Percentiles rank a stretch among this genome's conserved stretches.
Evolutionary conservation across 2,888 invertebrate genomes (phyloP).

Genomic region (Cremastinae sp.): DNA sequence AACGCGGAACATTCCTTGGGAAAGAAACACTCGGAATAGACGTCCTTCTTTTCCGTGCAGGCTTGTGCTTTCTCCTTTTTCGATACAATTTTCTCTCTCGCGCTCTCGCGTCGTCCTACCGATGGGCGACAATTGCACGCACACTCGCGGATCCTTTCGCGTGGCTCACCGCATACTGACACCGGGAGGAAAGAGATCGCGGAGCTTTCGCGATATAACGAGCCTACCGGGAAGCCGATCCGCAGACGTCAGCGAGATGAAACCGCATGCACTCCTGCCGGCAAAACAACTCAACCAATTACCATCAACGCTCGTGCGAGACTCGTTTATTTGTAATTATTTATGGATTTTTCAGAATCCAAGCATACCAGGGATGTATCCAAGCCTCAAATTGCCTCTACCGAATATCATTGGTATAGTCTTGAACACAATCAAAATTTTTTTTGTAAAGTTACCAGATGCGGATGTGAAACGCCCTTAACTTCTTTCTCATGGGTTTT

Average conservation of each 20-base stretch:
- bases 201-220: conserved; percentile 53
- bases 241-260: conserved; percentile 21
- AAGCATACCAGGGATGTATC: conserved; percentile 6
- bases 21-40: conserved; percentile 59
- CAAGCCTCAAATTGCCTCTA: neutral
- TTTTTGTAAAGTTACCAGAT: neutral
- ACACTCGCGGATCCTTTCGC: neutral
- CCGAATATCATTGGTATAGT: conserved; percentile 10
- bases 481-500: neutral
- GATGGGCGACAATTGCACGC: neutral
- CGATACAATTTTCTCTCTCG: neutral
- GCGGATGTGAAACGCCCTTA: neutral
- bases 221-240: conserved; percentile 53
- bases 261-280: conserved; percentile 23
- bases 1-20: conserved; percentile 73
- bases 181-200: conserved; percentile 31
- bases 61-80: conserved; percentile 4
- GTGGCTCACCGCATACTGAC: conserved; percentile 1
- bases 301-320: conserved; percentile 27
- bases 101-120: neutral
- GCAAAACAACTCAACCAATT: conserved; percentile 37
- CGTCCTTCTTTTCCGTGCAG: conserved; percentile 38
- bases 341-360: conserved; percentile 45
- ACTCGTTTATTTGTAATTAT: conserved; percentile 46
- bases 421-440: conserved; percentile 9